Percentiles rank a stretch among this genome's conserved stretches.
Evolutionary conservation across 2,888 invertebrate species (phyloP).

Genomic region (Acanthosepion pharaonis): DNA sequence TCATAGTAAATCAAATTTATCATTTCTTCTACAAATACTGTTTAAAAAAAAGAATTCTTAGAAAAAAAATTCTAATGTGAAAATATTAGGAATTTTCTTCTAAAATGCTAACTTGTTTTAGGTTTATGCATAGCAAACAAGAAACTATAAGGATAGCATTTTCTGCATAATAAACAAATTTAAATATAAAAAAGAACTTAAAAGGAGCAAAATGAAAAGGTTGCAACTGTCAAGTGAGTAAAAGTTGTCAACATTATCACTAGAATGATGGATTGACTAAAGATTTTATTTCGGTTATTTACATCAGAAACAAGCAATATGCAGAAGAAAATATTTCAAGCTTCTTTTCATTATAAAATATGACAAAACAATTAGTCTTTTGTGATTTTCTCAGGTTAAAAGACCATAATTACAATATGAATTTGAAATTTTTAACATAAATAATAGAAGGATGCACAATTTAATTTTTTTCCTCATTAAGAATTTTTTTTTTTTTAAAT

Average conservation of each 20-base stretch:
- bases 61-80: too few species aligned
- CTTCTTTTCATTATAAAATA: background rate
- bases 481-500: background rate
- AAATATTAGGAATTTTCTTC: too few species aligned
- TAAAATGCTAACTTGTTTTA: background rate
- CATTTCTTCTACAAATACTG: background rate
- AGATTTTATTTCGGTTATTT: background rate
- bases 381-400: background rate
- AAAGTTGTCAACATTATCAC: background rate
- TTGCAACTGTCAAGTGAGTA: background rate
- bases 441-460: background rate
- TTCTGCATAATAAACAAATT: background rate
- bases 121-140: background rate
- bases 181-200: background rate
- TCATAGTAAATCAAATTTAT: background rate
- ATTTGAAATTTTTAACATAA: background rate
- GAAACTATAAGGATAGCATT: background rate
- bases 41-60: too few species aligned
- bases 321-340: background rate
- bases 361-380: background rate
- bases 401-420: background rate
- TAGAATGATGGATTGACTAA: background rate
- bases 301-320: background rate
- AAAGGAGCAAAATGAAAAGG: background rate
- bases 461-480: background rate